Evolutionary conservation across 1,140 invertebrate species (phyloP).

Genomic region (Hypothenemus hampei): DNA sequence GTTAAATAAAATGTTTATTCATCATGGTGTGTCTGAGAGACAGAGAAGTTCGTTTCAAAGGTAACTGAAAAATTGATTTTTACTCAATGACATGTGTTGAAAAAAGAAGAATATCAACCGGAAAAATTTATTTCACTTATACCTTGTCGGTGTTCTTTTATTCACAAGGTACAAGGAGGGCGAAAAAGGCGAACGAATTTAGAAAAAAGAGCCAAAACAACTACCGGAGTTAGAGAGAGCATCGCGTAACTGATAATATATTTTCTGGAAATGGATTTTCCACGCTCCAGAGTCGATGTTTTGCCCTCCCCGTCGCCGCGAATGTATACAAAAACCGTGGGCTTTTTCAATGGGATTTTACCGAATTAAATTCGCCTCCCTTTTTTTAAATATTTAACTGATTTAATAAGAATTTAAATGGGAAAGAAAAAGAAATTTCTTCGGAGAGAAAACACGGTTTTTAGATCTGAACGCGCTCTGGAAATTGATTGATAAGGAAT

Average conservation of each 20-base stretch:
- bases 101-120: no score
- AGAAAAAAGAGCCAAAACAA: slow-evolving; percentile 19
- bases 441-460: no score
- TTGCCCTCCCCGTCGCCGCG: no score
- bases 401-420: slow-evolving; percentile 8
- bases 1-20: slow-evolving; percentile 26
- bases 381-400: slow-evolving; percentile 15
- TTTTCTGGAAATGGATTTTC: slow-evolving; percentile 21
- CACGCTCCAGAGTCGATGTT: slow-evolving; percentile 13
- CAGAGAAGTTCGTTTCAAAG: no score
- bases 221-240: slow-evolving; percentile 15
- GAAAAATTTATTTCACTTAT: slow-evolving; percentile 21
- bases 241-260: slow-evolving; percentile 19
- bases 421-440: neutral
- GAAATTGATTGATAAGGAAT: no score
- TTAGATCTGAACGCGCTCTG: no score
- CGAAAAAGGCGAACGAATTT: slow-evolving; percentile 13
- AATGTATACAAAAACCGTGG: slow-evolving; percentile 16
- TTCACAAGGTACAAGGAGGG: slow-evolving; percentile 15
- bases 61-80: no score
- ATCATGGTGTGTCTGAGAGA: no score
- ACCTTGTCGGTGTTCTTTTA: slow-evolving; percentile 17
- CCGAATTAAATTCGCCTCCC: slow-evolving; percentile 1
- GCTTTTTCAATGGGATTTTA: slow-evolving; percentile 10
- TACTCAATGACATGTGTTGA: no score